These are phyloP conservation scores for Auanema sp. DNA, from an alignment of 2,888 invertebrate species.

Conservation along the genomic window DNA sequence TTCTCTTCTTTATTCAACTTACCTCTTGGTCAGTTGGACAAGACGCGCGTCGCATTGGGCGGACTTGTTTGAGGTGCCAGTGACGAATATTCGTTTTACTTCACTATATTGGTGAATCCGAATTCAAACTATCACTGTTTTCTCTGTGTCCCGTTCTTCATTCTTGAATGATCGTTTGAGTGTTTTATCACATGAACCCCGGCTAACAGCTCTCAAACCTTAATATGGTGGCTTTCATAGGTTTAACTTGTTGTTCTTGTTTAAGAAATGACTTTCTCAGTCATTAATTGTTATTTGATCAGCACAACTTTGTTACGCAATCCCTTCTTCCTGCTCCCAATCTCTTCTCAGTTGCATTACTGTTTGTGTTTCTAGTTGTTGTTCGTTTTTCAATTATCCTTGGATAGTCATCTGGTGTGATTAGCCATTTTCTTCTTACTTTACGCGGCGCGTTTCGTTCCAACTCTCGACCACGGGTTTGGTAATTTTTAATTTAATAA, in stretches of 20 bases:
- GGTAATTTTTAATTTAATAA: background rate
- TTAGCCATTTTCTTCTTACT: constrained; percentile 13
- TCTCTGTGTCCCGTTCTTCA: too few relatives aligned
- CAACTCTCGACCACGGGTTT: constrained; percentile 21
- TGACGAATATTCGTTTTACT: constrained; percentile 4
- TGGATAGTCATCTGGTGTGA: constrained; percentile 8
- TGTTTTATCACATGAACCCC: too few relatives aligned
- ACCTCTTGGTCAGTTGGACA: constrained; percentile 10
- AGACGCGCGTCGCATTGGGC: constrained; percentile 21
- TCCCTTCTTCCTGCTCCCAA: background rate
- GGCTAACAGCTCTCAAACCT: too few relatives aligned
- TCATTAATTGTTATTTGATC: too few relatives aligned
- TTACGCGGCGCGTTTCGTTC: constrained; percentile 20
- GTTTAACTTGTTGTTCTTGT: constrained; percentile 11
- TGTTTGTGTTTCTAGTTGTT: constrained; percentile 2
- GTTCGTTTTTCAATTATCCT: constrained; percentile 2
- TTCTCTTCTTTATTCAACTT: constrained; percentile 4
- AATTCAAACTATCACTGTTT: too few relatives aligned
- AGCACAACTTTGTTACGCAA: too few relatives aligned
- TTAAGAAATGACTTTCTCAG: background rate
- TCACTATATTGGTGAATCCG: background rate
- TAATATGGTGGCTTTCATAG: constrained; percentile 14
- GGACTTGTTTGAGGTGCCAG: constrained; percentile 22
- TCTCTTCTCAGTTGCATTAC: background rate
- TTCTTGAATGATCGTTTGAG: too few relatives aligned